Evolutionary conservation across 2,113 vertebrate genomes (phyloP), one percentile per base, ranked within the genome.

Genomic region (Notarius lentiginosus): DNA sequence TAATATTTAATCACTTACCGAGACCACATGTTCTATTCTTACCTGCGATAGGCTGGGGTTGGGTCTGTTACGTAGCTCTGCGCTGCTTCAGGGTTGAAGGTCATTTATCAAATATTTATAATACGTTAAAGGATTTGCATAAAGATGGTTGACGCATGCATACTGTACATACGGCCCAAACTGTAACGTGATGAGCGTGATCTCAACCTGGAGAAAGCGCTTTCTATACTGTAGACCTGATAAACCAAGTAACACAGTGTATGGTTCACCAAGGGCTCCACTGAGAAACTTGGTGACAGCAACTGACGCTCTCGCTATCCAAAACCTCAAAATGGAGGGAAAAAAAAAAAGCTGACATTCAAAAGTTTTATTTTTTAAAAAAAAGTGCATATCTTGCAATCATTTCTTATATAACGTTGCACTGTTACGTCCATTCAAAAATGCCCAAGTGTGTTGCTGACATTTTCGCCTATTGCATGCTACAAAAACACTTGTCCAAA

Each of bases 1-100:
- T 94, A 94, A 94, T 91, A 93, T 80, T 83, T 88, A 75, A 87
- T 72, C 84, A 91, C 82, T 72, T 87, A 80, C 81, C 53, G 70
- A 72, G 47, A 79, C 18, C 5, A 86, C 70, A 79, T 70, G 66
- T 76, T 79, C 41, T 27, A 9, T 66, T 66, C 63, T 75, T 27
- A 53, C 47, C 34, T 30, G 55, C 63, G 56, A 24, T 41, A 68
- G 10, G 47, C 41, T 86, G 60, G 24, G 49, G 61, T 85, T 84
- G 58, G 81, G n/a, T 41, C n/a, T 61, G 73, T 55, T 84, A 8
- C n/a, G 56, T 17, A 66, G 24, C 47, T 34, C 56, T 60, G 9
- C 11, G n/a, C 55, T 76, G 24, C 56, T 85, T 85, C 5, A 7
- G 30, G 34, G 12, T 77, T 22, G 8, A 63, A 73, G 41, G 7